Evolutionary conservation across 2,888 invertebrate species (phyloP).

Genomic region (Neoaliturus tenellus): DNA sequence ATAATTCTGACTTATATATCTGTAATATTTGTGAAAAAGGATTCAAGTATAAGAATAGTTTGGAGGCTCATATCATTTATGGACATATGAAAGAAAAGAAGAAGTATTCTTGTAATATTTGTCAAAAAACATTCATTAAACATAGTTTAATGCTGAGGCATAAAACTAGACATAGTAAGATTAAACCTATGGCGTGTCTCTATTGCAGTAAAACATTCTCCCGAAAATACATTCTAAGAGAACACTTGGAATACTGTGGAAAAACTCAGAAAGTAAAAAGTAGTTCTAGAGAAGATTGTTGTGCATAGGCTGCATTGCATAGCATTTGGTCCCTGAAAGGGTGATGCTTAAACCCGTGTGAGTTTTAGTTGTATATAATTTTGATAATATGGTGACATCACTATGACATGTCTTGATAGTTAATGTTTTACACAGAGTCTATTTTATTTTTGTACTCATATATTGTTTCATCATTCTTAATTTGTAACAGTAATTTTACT

Average conservation of each 20-base stretch:
- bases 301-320: too few relatives aligned
- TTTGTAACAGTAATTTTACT: too few relatives aligned
- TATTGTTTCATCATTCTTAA: too few relatives aligned
- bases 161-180: constrained; percentile 4
- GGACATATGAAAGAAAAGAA: constrained; percentile 29
- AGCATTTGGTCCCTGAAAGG: too few relatives aligned
- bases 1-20: background rate
- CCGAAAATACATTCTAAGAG: background rate
- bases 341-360: too few relatives aligned
- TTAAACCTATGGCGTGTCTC: background rate
- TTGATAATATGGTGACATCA: too few relatives aligned
- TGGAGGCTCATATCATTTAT: constrained; percentile 22
- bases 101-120: constrained; percentile 4
- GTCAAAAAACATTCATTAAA: background rate
- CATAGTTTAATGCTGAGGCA: background rate
- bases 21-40: constrained; percentile 29
- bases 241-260: background rate
- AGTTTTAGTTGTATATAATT: too few relatives aligned
- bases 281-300: too few relatives aligned
- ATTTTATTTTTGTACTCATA: too few relatives aligned
- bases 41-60: constrained; percentile 34
- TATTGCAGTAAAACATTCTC: background rate
- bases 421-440: too few relatives aligned
- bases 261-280: background rate
- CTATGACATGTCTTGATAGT: too few relatives aligned